A percentile compares a stretch with the other conserved stretches of the same genome.
phyloP scores from a whole-genome alignment of 1,140 invertebrate species.

The Globodera ellingtonae region DNA sequence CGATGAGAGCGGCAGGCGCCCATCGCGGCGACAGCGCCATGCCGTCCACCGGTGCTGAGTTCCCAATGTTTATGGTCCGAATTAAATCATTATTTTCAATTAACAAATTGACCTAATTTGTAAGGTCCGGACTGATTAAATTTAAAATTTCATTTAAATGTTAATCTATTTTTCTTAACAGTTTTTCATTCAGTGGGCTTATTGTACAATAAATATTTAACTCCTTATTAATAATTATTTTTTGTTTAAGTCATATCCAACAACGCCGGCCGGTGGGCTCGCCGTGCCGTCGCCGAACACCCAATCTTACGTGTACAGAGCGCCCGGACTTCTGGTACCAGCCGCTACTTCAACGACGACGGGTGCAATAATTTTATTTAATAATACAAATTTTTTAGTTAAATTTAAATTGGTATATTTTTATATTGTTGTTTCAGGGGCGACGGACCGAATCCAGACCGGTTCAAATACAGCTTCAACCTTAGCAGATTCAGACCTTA shows the following conservation, averaged over 20 bases:
- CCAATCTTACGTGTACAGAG: slow-evolving; percentile 45
- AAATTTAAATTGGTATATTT: background rate
- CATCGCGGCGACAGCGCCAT: slow-evolving; percentile 19
- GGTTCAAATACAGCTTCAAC: no score
- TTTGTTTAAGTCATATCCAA: slow-evolving; percentile 41
- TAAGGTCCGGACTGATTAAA: background rate
- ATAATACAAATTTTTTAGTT: background rate
- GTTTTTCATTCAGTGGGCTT: background rate
- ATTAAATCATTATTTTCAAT: background rate
- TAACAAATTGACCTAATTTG: background rate
- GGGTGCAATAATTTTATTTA: background rate
- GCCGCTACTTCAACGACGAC: slow-evolving; percentile 1
- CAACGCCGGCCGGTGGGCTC: slow-evolving; percentile 53
- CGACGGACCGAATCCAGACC: no score
- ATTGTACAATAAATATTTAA: no score
- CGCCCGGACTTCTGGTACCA: slow-evolving; percentile 44
- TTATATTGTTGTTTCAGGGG: no score
- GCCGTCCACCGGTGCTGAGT: slow-evolving; percentile 30
- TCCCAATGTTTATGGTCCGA: slow-evolving; percentile 37
- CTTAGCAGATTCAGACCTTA: no score
- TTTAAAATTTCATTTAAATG: background rate
- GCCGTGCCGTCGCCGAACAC: slow-evolving; percentile 45
- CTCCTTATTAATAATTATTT: no score
- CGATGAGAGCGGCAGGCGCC: slow-evolving; percentile 1
- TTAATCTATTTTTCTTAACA: slow-evolving; percentile 37